These are phyloP conservation scores for Spialia ferax DNA, from an alignment of 2,888 invertebrate species.

Conservation along the genomic window DNA sequence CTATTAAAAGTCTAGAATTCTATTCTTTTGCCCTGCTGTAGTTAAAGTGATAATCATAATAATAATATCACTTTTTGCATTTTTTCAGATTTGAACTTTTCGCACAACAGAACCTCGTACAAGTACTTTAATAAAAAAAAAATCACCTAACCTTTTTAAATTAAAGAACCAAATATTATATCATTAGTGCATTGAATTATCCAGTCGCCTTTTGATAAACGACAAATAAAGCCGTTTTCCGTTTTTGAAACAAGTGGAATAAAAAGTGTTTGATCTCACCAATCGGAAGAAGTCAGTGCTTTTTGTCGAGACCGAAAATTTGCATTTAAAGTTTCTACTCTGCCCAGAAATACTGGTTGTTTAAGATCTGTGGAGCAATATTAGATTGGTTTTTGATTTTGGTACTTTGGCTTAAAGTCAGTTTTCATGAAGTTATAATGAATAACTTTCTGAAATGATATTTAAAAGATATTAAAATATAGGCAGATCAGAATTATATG, in stretches of 20 bases:
- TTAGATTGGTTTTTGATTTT: no score
- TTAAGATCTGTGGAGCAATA: no score
- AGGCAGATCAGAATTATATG: no score
- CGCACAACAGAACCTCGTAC: constrained; percentile 67
- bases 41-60: no score
- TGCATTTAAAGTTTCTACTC: constrained; percentile 14
- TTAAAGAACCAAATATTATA: no score
- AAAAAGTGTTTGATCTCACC: constrained; percentile 5
- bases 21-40: no score
- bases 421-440: no score
- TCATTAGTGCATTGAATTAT: constrained; percentile 76
- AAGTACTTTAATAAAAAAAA: constrained; percentile 53
- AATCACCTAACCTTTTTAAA: constrained; percentile 41
- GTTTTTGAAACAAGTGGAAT: constrained; percentile 26
- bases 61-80: constrained; percentile 35
- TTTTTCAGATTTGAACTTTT: constrained; percentile 65
- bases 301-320: constrained; percentile 12
- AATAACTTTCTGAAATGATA: no score
- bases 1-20: no score
- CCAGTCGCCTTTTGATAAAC: constrained; percentile 42
- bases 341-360: not conserved
- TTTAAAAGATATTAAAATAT: no score
- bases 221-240: constrained; percentile 52
- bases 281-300: not conserved
- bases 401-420: no score